Evolutionary conservation across 2,888 invertebrate genomes (phyloP), one percentile per base, ranked within the genome.

Genomic region (Aradus depressus): DNA sequence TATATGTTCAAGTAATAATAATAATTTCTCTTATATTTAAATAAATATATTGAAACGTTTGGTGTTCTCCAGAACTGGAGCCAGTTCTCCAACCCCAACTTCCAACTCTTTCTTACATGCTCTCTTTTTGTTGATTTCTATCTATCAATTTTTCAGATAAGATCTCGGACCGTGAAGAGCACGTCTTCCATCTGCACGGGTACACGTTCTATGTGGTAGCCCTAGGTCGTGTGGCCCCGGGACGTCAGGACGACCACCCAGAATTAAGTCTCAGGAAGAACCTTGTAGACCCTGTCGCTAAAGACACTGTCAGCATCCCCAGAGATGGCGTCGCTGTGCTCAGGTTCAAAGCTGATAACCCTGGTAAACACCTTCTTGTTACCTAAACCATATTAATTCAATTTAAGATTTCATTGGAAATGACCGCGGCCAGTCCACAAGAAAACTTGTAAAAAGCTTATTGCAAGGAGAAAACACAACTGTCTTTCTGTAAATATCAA

Each of bases 131-230:
- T 23, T 25, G 3, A 37, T 44, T 26, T 43, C 16, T 3, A 3
- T 37, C 4, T 22, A 47, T 34, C 32, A 44, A 18, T 38, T 43
- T 54, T 50, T n/a, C 39, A 56, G 55, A 56, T 51, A 38, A 31
- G 32, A 28, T 45, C 31, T 51, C 53, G 12, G 28, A 47, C 14
- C 43, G 22, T 25, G 75, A 74, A 60, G 75, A 75, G 60, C 76
- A 83, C 64, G 77, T 83, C 35, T 82, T 84, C 64, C 84, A 85
- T 63, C 69, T 85, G 1, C 85, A 85, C 62, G 85, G 85, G 19
- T 76, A 84, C 68, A 77, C 75, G 60, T 84, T 85, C 66, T 75
- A 77, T 63, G 74, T 84, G 12, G 75, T 81, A 14, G 82, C 76
- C 2, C 71, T 73, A 37, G 62, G 73, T 45, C 70, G 72, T 2